Conservation (phyloP, 2,113 vertebrate genomes). For the Pelobates fuscus region DNA sequence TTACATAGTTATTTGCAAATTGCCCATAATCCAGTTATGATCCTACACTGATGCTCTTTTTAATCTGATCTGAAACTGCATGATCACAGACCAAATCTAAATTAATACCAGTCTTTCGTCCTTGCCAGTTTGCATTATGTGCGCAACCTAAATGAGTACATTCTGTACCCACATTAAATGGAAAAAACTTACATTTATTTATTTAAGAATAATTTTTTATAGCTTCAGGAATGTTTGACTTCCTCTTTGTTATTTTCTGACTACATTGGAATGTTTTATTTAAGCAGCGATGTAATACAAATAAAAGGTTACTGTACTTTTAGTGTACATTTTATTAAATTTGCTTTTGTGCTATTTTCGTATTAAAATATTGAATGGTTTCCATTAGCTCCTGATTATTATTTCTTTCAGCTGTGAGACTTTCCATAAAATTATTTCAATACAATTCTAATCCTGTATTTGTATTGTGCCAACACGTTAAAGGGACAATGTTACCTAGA, state of each 20-base stretch:
- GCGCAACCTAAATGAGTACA: slow-evolving; percentile 42
- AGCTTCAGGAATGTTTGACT: slow-evolving; percentile 22
- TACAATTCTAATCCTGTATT: too few species aligned
- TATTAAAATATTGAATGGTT: too few species aligned
- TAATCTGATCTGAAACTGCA: neutral
- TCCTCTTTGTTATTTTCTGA: neutral
- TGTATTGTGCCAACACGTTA: too few species aligned
- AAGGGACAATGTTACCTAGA: too few species aligned
- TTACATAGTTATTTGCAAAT: too few species aligned
- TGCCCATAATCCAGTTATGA: neutral
- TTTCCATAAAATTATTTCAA: too few species aligned
- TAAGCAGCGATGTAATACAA: neutral
- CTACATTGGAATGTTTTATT: neutral
- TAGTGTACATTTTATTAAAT: too few species aligned
- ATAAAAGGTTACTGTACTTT: too few species aligned
- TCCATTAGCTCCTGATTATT: too few species aligned
- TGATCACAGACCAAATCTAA: slow-evolving; percentile 39
- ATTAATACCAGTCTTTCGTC: slow-evolving; percentile 28
- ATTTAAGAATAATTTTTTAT: slow-evolving; percentile 6
- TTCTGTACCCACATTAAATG: slow-evolving; percentile 21
- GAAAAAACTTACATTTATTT: slow-evolving; percentile 35
- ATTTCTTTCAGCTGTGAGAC: too few species aligned
- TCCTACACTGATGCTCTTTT: neutral
- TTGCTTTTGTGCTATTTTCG: too few species aligned
- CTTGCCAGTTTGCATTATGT: slow-evolving; percentile 29